Percentiles rank a stretch among this genome's conserved stretches.
Conservation (phyloP, 2,113 vertebrate species). For the Dicerorhinus sumatrensis region DNA sequence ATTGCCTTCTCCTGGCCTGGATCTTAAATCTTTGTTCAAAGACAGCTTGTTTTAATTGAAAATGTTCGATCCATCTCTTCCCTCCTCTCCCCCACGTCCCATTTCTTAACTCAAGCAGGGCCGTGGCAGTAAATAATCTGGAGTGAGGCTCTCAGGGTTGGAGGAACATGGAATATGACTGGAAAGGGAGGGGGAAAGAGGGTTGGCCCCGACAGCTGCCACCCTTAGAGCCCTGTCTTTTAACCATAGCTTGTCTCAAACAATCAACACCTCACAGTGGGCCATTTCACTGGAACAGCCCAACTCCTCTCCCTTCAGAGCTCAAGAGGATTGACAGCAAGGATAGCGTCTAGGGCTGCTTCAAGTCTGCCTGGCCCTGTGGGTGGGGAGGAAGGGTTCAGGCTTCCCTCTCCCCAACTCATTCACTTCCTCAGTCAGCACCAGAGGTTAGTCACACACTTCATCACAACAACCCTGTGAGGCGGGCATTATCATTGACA, state of each 20-base stretch:
- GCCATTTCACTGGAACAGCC: background rate
- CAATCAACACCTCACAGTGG: background rate
- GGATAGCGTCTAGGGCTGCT: background rate
- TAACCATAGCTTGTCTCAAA: background rate
- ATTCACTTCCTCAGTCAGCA: background rate
- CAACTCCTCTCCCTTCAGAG: background rate
- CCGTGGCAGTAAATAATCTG: constrained; percentile 85
- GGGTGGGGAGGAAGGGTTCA: background rate
- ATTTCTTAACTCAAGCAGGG: constrained; percentile 72
- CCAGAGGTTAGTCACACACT: fast-evolving
- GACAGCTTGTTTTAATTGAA: constrained; percentile 88
- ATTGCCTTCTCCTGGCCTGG: constrained; percentile 78
- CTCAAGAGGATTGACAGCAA: background rate
- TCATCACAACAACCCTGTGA: background rate
- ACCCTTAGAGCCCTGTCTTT: constrained; percentile 3
- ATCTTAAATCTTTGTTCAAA: constrained; percentile 86
- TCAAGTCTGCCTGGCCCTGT: background rate
- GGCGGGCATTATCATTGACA: background rate
- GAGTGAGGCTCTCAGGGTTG: constrained; percentile 76
- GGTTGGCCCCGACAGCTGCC: background rate
- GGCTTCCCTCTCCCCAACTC: background rate
- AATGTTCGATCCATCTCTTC: constrained; percentile 82
- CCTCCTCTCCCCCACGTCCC: constrained; percentile 53
- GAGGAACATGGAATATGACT: constrained; percentile 82
- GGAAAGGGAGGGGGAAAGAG: background rate